Evolutionary conservation across 2,113 vertebrate species (phyloP).

Genomic region (Benthochromis sp.): DNA sequence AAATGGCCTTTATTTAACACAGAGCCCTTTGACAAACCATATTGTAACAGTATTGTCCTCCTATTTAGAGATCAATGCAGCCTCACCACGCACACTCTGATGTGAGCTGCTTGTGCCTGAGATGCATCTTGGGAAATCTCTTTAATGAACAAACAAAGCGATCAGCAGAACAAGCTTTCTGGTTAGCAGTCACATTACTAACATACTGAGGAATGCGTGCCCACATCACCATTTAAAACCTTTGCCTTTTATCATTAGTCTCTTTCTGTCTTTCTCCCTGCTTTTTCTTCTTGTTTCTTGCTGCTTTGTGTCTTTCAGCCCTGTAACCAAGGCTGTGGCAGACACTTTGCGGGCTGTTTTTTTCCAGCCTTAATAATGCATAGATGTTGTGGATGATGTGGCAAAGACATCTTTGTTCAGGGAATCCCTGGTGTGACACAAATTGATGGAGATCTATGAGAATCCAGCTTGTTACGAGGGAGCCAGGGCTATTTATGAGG

Average conservation of each 20-base stretch:
- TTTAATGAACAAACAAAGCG: constrained; percentile 47
- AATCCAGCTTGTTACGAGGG: constrained; percentile 49
- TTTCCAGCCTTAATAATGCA: constrained; percentile 71
- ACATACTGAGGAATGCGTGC: constrained; percentile 1
- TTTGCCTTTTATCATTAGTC: constrained; percentile 37
- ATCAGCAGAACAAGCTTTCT: neutral
- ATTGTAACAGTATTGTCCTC: constrained; percentile 28
- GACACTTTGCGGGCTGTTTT: constrained; percentile 51
- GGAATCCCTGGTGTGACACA: constrained; percentile 67
- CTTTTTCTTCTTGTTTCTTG: constrained; percentile 7
- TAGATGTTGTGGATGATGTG: constrained; percentile 59
- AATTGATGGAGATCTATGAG: constrained; percentile 72
- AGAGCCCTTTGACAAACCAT: neutral
- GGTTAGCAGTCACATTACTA: constrained; percentile 41
- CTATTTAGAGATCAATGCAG: constrained; percentile 24
- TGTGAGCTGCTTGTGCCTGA: constrained; percentile 27
- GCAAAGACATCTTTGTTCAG: constrained; percentile 61
- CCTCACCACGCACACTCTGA: neutral
- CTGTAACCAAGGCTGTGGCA: constrained; percentile 38
- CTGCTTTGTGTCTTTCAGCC: constrained; percentile 25
- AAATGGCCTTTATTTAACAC: neutral
- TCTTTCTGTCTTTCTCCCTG: neutral
- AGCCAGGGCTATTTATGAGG: constrained; percentile 33
- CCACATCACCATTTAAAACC: constrained; percentile 25
- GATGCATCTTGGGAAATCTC: constrained; percentile 62